Base-by-base conservation (phyloP, 92 coral and sea anemone species). In the Actinernus sp. region DNA sequence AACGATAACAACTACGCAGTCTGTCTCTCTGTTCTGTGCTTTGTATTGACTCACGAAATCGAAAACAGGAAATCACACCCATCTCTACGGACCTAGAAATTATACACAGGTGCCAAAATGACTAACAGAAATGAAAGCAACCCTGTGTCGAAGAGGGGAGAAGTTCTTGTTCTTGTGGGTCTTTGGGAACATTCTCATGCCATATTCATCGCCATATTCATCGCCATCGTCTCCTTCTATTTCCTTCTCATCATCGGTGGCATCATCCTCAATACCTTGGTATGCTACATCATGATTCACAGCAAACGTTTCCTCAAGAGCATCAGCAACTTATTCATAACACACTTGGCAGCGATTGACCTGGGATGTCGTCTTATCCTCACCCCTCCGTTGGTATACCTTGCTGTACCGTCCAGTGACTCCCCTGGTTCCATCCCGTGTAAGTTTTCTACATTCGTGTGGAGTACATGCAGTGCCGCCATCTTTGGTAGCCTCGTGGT, bases 401-500 rank as follows among this genome's bases (percentile, higher is more conserved):
- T 45, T 14, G 78, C 73, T 27, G 33, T 69, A 18, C 65, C 43
- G 7, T 39, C 56, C 6, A 14, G 2, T 16, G 27, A 9, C 8
- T 21, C 2, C 7, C 69, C 14, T 2, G 47, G 69, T 62, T 29
- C 55, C 11, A 43, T 62, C 9, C 55, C 69, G 22, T 75, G 82
- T 44, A 63, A 75, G 46, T 26, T 46, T n/a, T 63, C 9, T 16
- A 49, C 28, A 17, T 75, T 75, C 31, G 17, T 75, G 40, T 30
- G 57, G 6, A 57, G 47, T 22, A 38, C 74, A 3, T 75, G 82
- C 52, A 45, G 62, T 1, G 59, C 74, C 3, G 82, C 74, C 32
- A 50, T 75, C 50, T 75, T 75, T 54, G 61, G 65, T 32, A 63
- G 82, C 64, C 50, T 64, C 27, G 73, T 33, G 16, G 55, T 64